Conservation (phyloP, 2,888 invertebrate species). For the Himalopsyche japonica region DNA sequence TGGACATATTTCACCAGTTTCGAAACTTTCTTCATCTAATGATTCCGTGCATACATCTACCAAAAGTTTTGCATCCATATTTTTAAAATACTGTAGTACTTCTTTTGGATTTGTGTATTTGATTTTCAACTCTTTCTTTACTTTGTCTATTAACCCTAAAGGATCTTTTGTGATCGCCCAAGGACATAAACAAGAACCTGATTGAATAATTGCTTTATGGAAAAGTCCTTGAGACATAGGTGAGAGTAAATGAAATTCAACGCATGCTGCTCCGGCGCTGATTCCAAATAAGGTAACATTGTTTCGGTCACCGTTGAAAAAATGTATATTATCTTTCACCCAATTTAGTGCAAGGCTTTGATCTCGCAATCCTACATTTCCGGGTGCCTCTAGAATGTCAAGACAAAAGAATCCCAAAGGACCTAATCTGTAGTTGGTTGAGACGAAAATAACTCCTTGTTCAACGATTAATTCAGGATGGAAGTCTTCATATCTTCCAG, state of each 20-base stretch:
- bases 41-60: background rate
- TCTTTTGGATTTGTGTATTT: constrained; percentile 47
- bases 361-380: constrained; percentile 57
- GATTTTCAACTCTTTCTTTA: constrained; percentile 51
- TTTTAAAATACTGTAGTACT: constrained; percentile 45
- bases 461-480: constrained; percentile 56
- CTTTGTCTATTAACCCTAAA: constrained; percentile 45
- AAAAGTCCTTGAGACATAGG: constrained; percentile 54
- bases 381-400: constrained; percentile 52
- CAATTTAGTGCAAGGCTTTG: constrained; percentile 56
- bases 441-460: constrained; percentile 53
- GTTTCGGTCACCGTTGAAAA: constrained; percentile 52
- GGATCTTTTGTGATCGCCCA: constrained; percentile 53
- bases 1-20: constrained; percentile 44
- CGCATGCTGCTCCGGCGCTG: constrained; percentile 54
- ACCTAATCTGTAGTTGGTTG: constrained; percentile 58
- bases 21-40: background rate
- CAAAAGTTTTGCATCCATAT: constrained; percentile 8
- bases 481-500: constrained; percentile 50
- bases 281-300: constrained; percentile 58
- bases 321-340: constrained; percentile 52
- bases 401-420: constrained; percentile 56
- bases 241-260: constrained; percentile 53
- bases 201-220: constrained; percentile 53
- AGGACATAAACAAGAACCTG: constrained; percentile 52